Base-by-base conservation (phyloP, 2,113 vertebrate species). In the Tachuris rubrigastra region DNA sequence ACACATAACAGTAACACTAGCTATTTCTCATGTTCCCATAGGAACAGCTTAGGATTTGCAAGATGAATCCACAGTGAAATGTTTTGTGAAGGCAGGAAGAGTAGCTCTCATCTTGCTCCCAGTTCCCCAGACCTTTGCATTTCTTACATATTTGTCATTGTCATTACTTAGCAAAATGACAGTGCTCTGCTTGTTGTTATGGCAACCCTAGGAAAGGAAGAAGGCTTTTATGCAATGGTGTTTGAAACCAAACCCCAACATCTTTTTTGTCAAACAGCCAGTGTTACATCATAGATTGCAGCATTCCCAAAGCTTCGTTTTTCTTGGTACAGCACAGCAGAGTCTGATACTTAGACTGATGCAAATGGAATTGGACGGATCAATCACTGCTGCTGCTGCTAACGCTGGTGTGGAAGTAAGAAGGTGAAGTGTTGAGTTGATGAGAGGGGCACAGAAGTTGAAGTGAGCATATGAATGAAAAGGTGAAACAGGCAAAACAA, bases 131-230 rank as follows among this genome's bases (percentile, higher is more conserved):
- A 94, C 83, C 73, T 95, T 85, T 91, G 80, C 69, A 82, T 93
- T 96, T 96, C 76, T 92, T 82, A 79, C 39, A 12, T 92, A 85
- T 92, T 95, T 95, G 94, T 95, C 94, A 80, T 66, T 96, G 94
- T 96, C 83, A 76, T 90, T 91, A 90, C 83, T 95, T 92, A 87
- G 83, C 79, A 85, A 94, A 96, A 87, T 93, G 90, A 89, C 90
- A 87, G 53, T 0, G 1, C 73, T 84, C 58, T 67, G 44, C 69
- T 95, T 87, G 93, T 96, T 94, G 95, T 90, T 94, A 92, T 93
- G 86, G 92, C 83, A 93, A 94, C 92, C 31, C 9, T 66, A 53
- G 62, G 56, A 86, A 28, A 65, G 52, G 76, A 91, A 49, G 85
- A 44, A 81, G 58, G 73, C 68, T 86, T 88, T 87, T 72, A 33